Evolutionary conservation across 2,797 vertebrate genomes (phyloP).

Genomic region (Lithobates sylvaticus): DNA sequence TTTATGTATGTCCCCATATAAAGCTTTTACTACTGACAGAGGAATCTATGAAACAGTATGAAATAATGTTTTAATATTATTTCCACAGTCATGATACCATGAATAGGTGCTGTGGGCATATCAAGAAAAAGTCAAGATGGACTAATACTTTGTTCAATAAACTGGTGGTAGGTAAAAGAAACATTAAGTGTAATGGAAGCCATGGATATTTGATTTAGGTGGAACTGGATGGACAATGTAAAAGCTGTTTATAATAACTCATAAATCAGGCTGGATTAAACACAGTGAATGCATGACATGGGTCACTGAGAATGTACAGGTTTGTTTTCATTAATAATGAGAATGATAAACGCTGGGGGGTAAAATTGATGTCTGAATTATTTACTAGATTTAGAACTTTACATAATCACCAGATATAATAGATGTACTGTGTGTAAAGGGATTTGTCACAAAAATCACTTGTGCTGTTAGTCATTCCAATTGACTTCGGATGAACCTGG

Average conservation of each 20-base stretch:
- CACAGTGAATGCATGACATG: neutral
- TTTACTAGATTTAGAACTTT: neutral
- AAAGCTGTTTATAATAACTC: constrained; percentile 18
- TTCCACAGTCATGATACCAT: neutral
- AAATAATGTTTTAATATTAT: neutral
- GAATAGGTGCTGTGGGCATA: neutral
- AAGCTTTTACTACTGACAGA: no score
- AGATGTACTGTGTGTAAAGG: no score
- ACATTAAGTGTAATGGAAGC: neutral
- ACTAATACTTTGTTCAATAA: neutral
- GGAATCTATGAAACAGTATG: no score
- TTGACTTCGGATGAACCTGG: no score
- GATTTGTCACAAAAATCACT: no score
- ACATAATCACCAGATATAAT: no score
- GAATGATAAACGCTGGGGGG: constrained; percentile 11
- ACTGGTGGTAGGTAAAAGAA: neutral
- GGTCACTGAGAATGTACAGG: constrained; percentile 55
- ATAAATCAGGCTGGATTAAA: constrained; percentile 35
- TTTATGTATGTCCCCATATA: no score
- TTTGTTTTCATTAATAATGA: constrained; percentile 38
- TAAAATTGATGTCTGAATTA: constrained; percentile 16
- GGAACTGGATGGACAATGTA: constrained; percentile 43
- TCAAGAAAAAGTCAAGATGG: neutral
- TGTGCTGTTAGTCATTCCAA: no score
- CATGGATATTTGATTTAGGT: constrained; percentile 25